A percentile compares a stretch with the other conserved stretches of the same genome.
phyloP scores from a whole-genome alignment of 1,140 invertebrate species.

The Macrocentrus cingulum region DNA sequence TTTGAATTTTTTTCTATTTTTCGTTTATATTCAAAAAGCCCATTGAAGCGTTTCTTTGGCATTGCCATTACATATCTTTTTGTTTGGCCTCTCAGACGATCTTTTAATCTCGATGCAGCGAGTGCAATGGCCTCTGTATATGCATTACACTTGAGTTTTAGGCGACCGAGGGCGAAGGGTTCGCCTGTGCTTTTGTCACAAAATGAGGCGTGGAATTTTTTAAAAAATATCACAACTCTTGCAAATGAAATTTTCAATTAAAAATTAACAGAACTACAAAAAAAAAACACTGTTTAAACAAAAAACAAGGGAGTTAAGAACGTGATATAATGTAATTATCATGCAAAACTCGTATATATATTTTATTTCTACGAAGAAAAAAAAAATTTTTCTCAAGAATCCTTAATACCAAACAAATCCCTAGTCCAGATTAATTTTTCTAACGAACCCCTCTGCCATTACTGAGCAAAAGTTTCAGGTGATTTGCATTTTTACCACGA shows the following conservation, averaged over 20 bases:
- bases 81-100: slow-evolving; percentile 24
- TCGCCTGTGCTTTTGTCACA: background rate
- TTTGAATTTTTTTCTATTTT: background rate
- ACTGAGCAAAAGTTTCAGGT: slow-evolving; percentile 20
- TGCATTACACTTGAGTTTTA: slow-evolving; percentile 42
- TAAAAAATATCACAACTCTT: too few species aligned
- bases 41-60: too few species aligned
- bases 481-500: slow-evolving; percentile 28
- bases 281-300: too few species aligned
- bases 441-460: slow-evolving; percentile 17
- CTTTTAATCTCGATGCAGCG: slow-evolving; percentile 43
- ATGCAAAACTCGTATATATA: background rate
- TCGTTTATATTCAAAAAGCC: background rate
- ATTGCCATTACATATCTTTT: slow-evolving; percentile 3
- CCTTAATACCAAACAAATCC: slow-evolving; percentile 24
- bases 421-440: slow-evolving; percentile 26
- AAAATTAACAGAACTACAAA: too few species aligned
- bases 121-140: slow-evolving; percentile 32
- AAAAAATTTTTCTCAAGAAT: slow-evolving; percentile 21
- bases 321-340: too few species aligned
- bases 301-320: too few species aligned
- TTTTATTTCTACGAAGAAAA: slow-evolving; percentile 3
- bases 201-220: background rate
- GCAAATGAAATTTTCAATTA: background rate
- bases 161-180: slow-evolving; percentile 15